A percentile compares a stretch with the other conserved stretches of the same genome.
Evolutionary conservation across 2,797 vertebrate genomes (phyloP).

Genomic region (Sparidentex hasta): DNA sequence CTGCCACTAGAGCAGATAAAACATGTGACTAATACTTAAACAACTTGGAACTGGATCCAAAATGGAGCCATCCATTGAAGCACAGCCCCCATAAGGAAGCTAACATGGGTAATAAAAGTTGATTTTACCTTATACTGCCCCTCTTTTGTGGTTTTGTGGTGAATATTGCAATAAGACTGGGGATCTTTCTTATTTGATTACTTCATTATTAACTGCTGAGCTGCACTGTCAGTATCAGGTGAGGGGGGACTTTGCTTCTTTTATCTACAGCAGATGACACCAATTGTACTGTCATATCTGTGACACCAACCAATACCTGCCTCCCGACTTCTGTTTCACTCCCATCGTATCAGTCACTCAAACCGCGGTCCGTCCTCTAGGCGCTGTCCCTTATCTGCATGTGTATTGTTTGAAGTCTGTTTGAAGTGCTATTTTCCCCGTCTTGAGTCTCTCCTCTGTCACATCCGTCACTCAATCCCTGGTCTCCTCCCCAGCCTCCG

Average conservation of each 20-base stretch:
- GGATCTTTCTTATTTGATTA: background rate
- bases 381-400: conserved; percentile 59
- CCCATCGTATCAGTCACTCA: conserved; percentile 51
- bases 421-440: conserved; percentile 20
- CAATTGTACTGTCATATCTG: conserved; percentile 42
- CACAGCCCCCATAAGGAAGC: background rate
- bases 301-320: conserved; percentile 41
- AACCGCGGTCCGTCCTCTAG: conserved; percentile 10
- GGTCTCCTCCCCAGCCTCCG: conserved; percentile 31
- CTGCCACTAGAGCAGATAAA: too few relatives aligned
- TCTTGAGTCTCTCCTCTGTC: conserved; percentile 42
- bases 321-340: conserved; percentile 35
- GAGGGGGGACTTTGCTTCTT: conserved; percentile 9
- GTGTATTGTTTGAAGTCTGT: conserved; percentile 57
- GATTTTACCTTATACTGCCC: background rate
- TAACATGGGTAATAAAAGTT: background rate
- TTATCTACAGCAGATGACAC: conserved; percentile 53
- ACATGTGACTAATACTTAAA: background rate
- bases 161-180: background rate
- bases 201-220: background rate
- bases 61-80: background rate
- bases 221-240: background rate
- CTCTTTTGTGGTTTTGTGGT: background rate
- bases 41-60: background rate
- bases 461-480: conserved; percentile 47